Evolutionary conservation across 2,113 vertebrate genomes (phyloP), one percentile per base, ranked within the genome.

Genomic region (Poeciliopsis turrubarensis): DNA sequence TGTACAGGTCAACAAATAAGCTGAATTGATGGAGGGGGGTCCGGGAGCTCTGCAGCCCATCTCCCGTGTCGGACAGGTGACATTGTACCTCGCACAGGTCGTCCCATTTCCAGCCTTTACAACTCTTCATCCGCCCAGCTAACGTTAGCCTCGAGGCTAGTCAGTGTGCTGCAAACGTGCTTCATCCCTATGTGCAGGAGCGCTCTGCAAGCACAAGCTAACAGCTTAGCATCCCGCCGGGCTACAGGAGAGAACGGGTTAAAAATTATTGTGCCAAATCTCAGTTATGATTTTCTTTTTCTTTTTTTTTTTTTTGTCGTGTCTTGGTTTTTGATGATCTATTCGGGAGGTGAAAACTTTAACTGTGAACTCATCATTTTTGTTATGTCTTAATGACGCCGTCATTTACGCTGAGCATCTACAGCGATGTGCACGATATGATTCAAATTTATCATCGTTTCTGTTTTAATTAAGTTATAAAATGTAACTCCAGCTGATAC

Each of bases 111-210:
- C 63, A 84, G 70, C 64, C 44, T 78, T 81, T 70, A 65, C 72
- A 82, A 79, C 82, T 78, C 74, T 60, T 72, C 75, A 72, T 69
- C 85, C 76, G 68, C 77, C 72, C 76, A 51, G 87, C 83, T 84
- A 84, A 9, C 83, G 60, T 87, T 90, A 90, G 85, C 90, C 63
- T 29, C 10, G 1, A 62, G 61, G 90, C 89, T 92, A 91, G 68
- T 39, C 81, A n/a, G 44, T 57, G 62, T 85, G 85, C 81, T 83
- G 78, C 86, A 91, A 89, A 79, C 87, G 89, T 92, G 88, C 85
- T 89, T 69, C 65, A 67, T 67, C 65, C 34, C 37, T 60, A 70
- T 68, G 65, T 66, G 62, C 79, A 70, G 63, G 60, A 79, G 34
- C 70, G 51, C 34, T 62, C 73, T 78, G 63, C 6, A 69, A 79